Evolutionary conservation across 2,888 invertebrate genomes (phyloP), one percentile per base, ranked within the genome.

Genomic region (Catonia carolina): DNA sequence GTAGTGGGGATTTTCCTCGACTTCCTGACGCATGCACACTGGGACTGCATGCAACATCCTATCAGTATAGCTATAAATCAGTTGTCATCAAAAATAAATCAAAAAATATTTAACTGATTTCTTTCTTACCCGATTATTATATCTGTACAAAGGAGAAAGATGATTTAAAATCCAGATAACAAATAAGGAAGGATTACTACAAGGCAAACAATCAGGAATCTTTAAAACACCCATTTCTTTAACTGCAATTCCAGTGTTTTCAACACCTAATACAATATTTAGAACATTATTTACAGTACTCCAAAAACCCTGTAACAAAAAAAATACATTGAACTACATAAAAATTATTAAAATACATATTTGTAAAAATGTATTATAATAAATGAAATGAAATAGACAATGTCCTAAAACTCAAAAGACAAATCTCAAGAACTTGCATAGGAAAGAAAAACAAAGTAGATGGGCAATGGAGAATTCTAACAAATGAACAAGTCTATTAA

Each of bases 161-260:
- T 75, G 72, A 17, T 74, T 70, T 35, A 77, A 67, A 17, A 79
- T 62, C 77, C 77, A 79, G 23, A 77, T 69, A 10, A 71, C 7
- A 36, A 58, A 58, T 5, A 48, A 39, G 4, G 42, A 36, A 12
- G 37, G 23, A 12, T 53, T 53, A 23, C 48, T 18, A 41, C 51
- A 56, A 8, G 8, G 10, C 8, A 22, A 47, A 2, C 14, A 27
- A 15, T 22, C 47, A 3, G 47, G 47, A 22, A 22, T 22, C 14
- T 23, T 22, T 47, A 47, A 15, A 2, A 14, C 23, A 12, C 15
- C 23, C 22, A 22, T 15, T 22, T 47, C 27, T 22, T 47, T n/a
- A 14, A 22, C 5, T 4, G n/a, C 1, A 6, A 23, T 7, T 3
- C 23, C 47, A n/a, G 15, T 15, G 4, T n/a, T n/a, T 27, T 47